These are phyloP conservation scores for Diarsia rubi DNA, from an alignment of 2,888 invertebrate species.

Conservation along the genomic window DNA sequence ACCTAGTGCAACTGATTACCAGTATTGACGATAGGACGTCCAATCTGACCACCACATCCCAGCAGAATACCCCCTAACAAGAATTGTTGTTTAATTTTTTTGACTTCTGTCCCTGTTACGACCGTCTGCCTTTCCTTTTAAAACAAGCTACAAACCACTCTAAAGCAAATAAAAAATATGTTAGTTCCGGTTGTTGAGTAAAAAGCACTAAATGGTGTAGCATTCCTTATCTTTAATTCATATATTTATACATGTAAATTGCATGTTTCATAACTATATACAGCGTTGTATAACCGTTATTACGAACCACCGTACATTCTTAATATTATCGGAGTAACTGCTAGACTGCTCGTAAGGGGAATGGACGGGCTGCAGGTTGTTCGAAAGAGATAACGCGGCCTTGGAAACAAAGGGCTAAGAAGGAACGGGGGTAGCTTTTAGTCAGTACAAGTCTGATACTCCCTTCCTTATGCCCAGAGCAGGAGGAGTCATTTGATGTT, in stretches of 20 bases:
- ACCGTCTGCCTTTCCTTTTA: not conserved
- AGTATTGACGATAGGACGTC: not conserved
- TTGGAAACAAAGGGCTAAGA: too few species aligned
- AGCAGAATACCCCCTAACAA: not conserved
- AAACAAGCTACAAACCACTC: not conserved
- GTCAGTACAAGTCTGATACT: too few species aligned
- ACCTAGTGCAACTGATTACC: not conserved
- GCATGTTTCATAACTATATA: constrained; percentile 38
- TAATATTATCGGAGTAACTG: not conserved
- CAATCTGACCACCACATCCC: not conserved
- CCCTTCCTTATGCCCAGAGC: too few species aligned
- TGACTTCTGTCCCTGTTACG: not conserved
- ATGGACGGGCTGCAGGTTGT: too few species aligned
- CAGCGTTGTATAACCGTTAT: constrained; percentile 31
- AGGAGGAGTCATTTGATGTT: too few species aligned
- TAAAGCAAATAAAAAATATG: constrained; percentile 6
- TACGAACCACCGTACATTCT: not conserved
- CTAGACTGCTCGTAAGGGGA: too few species aligned
- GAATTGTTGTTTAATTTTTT: not conserved
- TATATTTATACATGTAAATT: constrained; percentile 41
- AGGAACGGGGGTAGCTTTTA: too few species aligned
- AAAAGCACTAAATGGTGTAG: constrained; percentile 13
- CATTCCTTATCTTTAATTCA: constrained; percentile 43
- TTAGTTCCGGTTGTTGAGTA: constrained; percentile 4
- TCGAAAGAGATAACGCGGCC: too few species aligned